Base-by-base conservation (phyloP, 2,113 vertebrate species). In the Rhadina sibilatrix region DNA sequence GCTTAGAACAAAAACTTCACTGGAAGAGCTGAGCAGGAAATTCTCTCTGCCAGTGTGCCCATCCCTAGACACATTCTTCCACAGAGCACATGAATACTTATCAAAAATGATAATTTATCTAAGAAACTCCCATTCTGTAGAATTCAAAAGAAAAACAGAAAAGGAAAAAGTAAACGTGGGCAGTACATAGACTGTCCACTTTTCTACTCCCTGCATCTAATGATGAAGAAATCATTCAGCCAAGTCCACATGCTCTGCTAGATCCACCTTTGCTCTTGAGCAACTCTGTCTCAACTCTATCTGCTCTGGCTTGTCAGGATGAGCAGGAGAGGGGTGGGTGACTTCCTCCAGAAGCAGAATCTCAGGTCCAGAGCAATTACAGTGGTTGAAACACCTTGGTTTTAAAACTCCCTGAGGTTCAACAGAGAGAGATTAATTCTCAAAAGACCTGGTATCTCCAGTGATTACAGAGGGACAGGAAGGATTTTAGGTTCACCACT, bases 21-120 rank as follows among this genome's bases (percentile, higher is more conserved):
- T 85, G 91, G 70, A 92, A 74, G 84, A 59, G 15, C 8, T 54
- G 74, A 78, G 87, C 74, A 96, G 86, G 91, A 93, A 93, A 77
- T 72, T 93, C 69, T 87, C 18, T 8, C 56, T 90, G 77, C 93
- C 93, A 94, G 91, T 72, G 70, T 94, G 81, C 93, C 95, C 94
- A 96, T 83, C 90, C 94, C 95, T 92, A 84, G 86, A 87, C n/a
- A 84, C 86, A 93, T 95, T 95, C 69, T 81, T 97, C 76, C 37
- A 78, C 44, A 49, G 44, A 92, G 79, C 79, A 93, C 60, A 82
- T 25, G 60, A 90, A 87, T 64, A 33, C 37, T 87, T 81, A 53
- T 71, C 76, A 9, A 81, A 80, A 91, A 64, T 20, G 38, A 42
- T 74, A 56, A 96, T 93, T 94, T 93, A 94, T 93, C 95, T 84